A percentile compares a stretch with the other conserved stretches of the same genome.
Evolutionary conservation across 2,113 vertebrate genomes (phyloP).

Genomic region (Rhea americana): DNA sequence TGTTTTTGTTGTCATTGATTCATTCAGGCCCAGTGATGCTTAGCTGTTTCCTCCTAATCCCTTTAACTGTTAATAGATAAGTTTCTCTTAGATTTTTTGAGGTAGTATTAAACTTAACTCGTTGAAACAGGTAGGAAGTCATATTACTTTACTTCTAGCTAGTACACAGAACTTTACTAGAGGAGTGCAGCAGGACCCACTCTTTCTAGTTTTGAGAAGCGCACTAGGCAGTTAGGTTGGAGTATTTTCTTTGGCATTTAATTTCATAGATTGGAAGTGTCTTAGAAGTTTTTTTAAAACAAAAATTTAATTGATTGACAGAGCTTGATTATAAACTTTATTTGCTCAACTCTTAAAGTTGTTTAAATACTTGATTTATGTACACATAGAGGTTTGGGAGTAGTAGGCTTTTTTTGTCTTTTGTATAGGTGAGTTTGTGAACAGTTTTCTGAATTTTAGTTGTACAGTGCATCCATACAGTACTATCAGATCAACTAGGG

Average conservation of each 20-base stretch:
- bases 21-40: not conserved
- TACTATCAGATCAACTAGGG: not conserved
- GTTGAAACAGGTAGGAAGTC: not conserved
- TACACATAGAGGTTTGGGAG: not conserved
- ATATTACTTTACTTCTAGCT: not conserved
- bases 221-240: not conserved
- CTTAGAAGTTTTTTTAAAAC: not conserved
- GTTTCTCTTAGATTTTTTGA: not conserved
- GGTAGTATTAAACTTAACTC: not conserved
- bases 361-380: not conserved
- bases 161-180: not conserved
- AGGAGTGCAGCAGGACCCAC: not conserved
- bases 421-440: not conserved
- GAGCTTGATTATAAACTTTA: not conserved
- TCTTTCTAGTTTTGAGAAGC: not conserved
- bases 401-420: not conserved
- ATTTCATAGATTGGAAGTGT: not conserved
- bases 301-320: not conserved
- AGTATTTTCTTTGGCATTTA: not conserved
- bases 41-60: not conserved
- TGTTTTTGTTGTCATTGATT: not conserved
- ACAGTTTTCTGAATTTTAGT: not conserved
- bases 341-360: not conserved
- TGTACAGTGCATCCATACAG: not conserved
- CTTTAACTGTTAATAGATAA: conserved; percentile 2